A percentile compares a stretch with the other conserved stretches of the same genome.
phyloP scores from a whole-genome alignment of 2,113 vertebrate genomes.

The Hypomesus transpacificus region DNA sequence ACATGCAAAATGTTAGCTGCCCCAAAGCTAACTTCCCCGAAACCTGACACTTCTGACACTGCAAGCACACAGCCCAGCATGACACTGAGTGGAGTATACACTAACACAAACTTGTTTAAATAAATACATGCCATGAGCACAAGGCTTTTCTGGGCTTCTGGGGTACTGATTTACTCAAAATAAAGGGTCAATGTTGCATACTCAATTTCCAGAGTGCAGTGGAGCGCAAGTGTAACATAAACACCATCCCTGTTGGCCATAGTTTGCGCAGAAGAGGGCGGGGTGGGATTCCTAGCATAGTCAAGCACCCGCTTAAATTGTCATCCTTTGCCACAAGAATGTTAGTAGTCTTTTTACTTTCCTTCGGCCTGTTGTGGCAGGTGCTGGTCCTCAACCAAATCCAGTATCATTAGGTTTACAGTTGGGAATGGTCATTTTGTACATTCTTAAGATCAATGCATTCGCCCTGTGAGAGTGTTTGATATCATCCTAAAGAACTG shows the following conservation, averaged over 20 bases:
- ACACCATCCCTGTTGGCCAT: constrained; percentile 66
- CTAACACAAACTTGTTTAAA: constrained; percentile 61
- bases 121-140: constrained; percentile 59
- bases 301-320: constrained; percentile 69
- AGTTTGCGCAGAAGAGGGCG: constrained; percentile 61
- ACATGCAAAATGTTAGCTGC: constrained; percentile 38
- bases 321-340: constrained; percentile 76
- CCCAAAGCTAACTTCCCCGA: constrained; percentile 53
- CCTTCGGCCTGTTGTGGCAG: constrained; percentile 67
- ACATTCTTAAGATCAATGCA: constrained; percentile 3
- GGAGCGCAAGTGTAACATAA: constrained; percentile 74
- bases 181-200: constrained; percentile 73
- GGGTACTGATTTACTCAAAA: constrained; percentile 72
- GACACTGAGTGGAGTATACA: constrained; percentile 37
- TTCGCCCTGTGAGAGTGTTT: constrained; percentile 21
- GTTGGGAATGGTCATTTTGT: constrained; percentile 12
- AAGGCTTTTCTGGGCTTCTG: constrained; percentile 60
- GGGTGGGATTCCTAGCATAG: constrained; percentile 72
- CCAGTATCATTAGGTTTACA: constrained; percentile 40
- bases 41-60: constrained; percentile 57
- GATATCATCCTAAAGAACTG: background rate
- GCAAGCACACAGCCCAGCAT: constrained; percentile 27
- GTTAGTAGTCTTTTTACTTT: constrained; percentile 54
- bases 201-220: constrained; percentile 72
- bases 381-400: constrained; percentile 55